These are phyloP conservation scores for Cynodonichthys magdalenae DNA, from an alignment of 2,797 vertebrate genomes.

Conservation along the genomic window DNA sequence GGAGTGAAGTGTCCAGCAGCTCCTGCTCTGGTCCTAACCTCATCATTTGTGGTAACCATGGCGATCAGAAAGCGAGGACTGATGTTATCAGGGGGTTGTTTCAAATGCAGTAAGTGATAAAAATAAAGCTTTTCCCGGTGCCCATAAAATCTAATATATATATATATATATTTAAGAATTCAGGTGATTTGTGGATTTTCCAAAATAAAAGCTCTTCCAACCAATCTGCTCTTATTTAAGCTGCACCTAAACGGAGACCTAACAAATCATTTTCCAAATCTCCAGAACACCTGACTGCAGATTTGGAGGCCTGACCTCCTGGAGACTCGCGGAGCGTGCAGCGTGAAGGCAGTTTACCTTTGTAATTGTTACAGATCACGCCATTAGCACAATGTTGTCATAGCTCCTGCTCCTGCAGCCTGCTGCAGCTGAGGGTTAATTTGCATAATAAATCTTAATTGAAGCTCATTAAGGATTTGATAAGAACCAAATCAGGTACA, in stretches of 20 bases:
- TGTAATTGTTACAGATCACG: conserved; percentile 85
- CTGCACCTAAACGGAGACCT: conserved; percentile 4
- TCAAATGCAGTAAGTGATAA: background rate
- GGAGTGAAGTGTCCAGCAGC: conserved; percentile 79
- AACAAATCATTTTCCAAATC: conserved; percentile 25
- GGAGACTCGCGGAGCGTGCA: conserved; percentile 38
- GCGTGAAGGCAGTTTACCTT: conserved; percentile 77
- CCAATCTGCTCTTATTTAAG: conserved; percentile 5
- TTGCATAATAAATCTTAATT: conserved; percentile 89
- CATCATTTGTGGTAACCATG: conserved; percentile 23
- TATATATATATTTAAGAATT: conserved; percentile 1
- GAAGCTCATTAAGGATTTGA: conserved; percentile 86
- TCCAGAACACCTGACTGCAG: conserved; percentile 46
- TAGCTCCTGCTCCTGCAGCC: conserved; percentile 82
- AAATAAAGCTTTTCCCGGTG: background rate
- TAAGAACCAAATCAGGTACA: conserved; percentile 86
- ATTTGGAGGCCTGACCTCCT: conserved; percentile 57
- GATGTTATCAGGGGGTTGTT: background rate
- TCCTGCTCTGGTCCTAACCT: conserved; percentile 47
- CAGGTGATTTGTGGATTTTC: background rate
- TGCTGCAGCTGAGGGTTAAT: conserved; percentile 83
- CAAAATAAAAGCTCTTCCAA: background rate
- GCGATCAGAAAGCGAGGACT: conserved; percentile 3
- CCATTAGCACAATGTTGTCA: conserved; percentile 84
- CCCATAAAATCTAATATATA: background rate